phyloP scores from a whole-genome alignment of 2,797 vertebrate genomes.

The Epinephelus coioides region DNA sequence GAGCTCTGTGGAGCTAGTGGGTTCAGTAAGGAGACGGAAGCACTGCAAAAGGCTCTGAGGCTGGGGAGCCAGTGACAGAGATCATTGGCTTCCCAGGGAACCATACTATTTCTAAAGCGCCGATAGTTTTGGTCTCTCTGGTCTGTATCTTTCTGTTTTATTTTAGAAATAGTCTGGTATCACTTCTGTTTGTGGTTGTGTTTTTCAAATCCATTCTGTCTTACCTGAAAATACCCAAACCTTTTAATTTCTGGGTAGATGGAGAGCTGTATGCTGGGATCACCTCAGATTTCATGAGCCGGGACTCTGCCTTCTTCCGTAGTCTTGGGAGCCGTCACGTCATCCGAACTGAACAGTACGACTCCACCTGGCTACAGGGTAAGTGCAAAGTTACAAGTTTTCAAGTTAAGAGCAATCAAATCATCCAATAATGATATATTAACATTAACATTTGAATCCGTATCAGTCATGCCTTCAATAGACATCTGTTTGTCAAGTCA shows the following conservation, averaged over 20 bases:
- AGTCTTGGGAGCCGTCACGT: constrained; percentile 86
- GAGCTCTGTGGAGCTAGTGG: too few relatives aligned
- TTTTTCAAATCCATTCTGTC: not conserved
- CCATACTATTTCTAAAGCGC: too few relatives aligned
- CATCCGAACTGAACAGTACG: constrained; percentile 89
- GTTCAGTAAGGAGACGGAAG: too few relatives aligned
- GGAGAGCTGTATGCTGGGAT: constrained; percentile 88
- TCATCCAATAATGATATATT: not conserved
- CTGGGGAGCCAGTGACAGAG: too few relatives aligned
- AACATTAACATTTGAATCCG: not conserved
- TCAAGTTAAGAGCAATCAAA: not conserved
- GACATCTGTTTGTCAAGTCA: not conserved
- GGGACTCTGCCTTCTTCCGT: constrained; percentile 88
- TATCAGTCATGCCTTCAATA: not conserved
- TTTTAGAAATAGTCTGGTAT: too few relatives aligned
- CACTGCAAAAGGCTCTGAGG: too few relatives aligned
- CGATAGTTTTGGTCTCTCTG: too few relatives aligned
- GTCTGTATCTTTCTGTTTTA: too few relatives aligned
- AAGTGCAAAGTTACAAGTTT: constrained; percentile 14
- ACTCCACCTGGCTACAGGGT: constrained; percentile 89
- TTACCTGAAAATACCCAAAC: not conserved
- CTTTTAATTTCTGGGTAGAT: constrained; percentile 70
- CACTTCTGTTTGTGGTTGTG: too few relatives aligned
- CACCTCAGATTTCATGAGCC: constrained; percentile 89
- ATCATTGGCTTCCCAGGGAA: too few relatives aligned